Evolutionary conservation across 2,113 vertebrate species (phyloP).

Genomic region (Ginglymostoma cirratum): DNA sequence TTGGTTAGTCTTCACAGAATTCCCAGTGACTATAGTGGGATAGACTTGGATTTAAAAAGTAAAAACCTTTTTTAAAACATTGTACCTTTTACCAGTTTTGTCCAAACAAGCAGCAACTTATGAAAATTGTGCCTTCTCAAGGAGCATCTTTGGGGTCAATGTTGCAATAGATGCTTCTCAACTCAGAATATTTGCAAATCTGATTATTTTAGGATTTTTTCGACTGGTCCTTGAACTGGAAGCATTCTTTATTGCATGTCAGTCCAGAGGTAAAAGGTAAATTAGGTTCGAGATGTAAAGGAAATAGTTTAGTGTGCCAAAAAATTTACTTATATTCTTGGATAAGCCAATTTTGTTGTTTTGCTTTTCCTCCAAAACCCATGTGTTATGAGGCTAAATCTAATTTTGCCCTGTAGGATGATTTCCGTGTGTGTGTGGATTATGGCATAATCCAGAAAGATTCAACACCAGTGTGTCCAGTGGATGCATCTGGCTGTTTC

Average conservation of each 20-base stretch:
- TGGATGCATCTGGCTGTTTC: slow-evolving; percentile 88
- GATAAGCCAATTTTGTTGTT: not conserved
- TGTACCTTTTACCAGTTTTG: not conserved
- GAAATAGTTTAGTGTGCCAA: not conserved
- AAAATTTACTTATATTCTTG: not conserved
- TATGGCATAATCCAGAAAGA: slow-evolving; percentile 87
- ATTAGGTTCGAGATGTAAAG: not conserved
- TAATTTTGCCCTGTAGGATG: slow-evolving; percentile 65
- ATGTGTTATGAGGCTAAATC: not conserved
- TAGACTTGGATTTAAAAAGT: not conserved
- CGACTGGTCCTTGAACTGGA: not conserved
- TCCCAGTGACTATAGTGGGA: not conserved
- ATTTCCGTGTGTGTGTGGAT: slow-evolving; percentile 86
- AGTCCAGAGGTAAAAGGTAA: not conserved
- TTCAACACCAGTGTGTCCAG: slow-evolving; percentile 84
- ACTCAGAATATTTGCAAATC: not conserved
- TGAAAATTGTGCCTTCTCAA: not conserved
- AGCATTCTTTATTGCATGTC: not conserved
- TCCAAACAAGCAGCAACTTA: not conserved
- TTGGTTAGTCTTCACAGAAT: not conserved
- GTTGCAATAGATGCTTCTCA: not conserved
- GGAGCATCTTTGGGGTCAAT: not conserved
- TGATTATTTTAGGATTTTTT: not conserved
- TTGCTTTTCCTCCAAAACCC: not conserved
- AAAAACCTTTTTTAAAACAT: not conserved